Base-by-base conservation (phyloP, 1,140 invertebrate species). In the Drosophila sucinea region DNA sequence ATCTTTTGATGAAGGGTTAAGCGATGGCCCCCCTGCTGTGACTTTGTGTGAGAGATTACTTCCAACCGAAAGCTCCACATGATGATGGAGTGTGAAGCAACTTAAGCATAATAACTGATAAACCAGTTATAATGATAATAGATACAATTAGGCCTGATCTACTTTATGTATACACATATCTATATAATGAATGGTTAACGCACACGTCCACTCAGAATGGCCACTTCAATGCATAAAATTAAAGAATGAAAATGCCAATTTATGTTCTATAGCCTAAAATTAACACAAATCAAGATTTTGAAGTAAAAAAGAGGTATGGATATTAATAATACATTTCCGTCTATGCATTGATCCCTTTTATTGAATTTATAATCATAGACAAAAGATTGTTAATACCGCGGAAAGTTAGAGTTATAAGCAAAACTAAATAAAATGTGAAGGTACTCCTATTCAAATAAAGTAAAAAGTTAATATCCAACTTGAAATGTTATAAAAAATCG, bases 1-100 rank as follows among this genome's bases (percentile, higher is more conserved):
- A 67, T 71, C 27, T 72, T 75, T 81, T 58, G 70, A 73, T 67
- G 77, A 78, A 69, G 79, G 79, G 76, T 70, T 75, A 32, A 58
- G 40, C 41, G 61, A 66, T 33, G 25, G 44, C 25, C 23, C 7
- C 57, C 70, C 75, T 63, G 75, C 60, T 62, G 75, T 27, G 71
- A 17, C 58, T 69, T 38, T 58, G 55, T 23, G 65, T 51, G 56
- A 35, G 56, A 73, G 60, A 51, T 61, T 35, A 67, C 27, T 51
- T 51, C 23, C 44, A 51, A 25, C 44, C 7, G 23, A 51, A 58
- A 58, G 56, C 32, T 58, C 32, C 32, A 25, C 44, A 51, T 51
- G 56, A 38, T 58, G 33, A 58, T 11, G 32, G 56, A 35, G 56
- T 58, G 56, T 58, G 56, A 35, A 58, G 33, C 23, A 35, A 58